Base-by-base conservation (phyloP, 1,140 invertebrate genomes). In the Adelges cooleyi region DNA sequence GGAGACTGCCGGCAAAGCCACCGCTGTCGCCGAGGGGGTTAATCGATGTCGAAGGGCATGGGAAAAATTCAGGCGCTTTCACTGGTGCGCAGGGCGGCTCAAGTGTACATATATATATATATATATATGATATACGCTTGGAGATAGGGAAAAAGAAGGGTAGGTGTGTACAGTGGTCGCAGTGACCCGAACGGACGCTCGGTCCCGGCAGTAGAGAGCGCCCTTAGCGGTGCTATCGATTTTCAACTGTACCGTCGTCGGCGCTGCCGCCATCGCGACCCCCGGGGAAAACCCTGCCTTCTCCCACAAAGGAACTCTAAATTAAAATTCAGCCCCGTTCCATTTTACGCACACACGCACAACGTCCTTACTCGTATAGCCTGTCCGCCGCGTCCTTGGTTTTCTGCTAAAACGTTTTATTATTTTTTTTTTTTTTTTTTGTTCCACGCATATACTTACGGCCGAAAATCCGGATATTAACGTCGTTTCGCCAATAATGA, bases 1-100 rank as follows among this genome's bases (percentile, higher is more conserved):
- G 40, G 4, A 11, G 15, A 44, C 10, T n/a, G 51, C 15, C 15
- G 38, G 18, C 18, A 42, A 56, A 59, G 11, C 29, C 29, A 33
- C 29, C 29, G 11, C 29, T 33, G 29, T 11, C 29, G 11, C 29
- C 11, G 29, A n/a, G 40, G 54, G 56, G 56, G 56, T 46, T 33
- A 62, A 62, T 62, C 56, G 56, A 62, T 62, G 56, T 62, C 56
- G 56, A 15, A 62, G 42, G 56, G 56, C 56, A 62, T 25, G n/a
- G 8, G 22, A 17, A 38, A 23, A 40, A 40, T 38, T 36, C 25
- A 36, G 54, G 54, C 54, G 54, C 40, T 59, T 46, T 44, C 23
- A 11, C 38, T 10, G 23, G 22, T 38, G 36, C 33, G 33, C 18
- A n/a, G 6, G 15, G 15, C 27, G 36, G 6, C 27, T 8, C 38